Percentiles rank a stretch among this genome's conserved stretches.
Conservation (phyloP, 2,797 vertebrate species). For the Oreortyx pictus region DNA sequence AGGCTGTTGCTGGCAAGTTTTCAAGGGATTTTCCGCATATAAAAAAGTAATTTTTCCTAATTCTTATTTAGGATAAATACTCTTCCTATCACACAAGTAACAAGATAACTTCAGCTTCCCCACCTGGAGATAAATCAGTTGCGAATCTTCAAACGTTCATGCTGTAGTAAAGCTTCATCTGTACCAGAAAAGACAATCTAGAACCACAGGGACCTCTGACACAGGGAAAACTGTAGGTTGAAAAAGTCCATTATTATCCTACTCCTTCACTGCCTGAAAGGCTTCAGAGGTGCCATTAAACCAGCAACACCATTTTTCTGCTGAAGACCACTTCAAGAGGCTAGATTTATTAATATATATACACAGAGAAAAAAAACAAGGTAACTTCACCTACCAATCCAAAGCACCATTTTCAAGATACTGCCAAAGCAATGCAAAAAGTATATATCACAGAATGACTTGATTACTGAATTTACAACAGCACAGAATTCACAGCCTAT, state of each 20-base stretch:
- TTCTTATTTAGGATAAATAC: slow-evolving; percentile 1
- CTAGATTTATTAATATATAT: not conserved
- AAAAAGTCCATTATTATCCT: not conserved
- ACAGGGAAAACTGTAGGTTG: not conserved
- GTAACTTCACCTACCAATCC: not conserved
- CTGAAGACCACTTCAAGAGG: not conserved
- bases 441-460: not conserved
- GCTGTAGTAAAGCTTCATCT: not conserved
- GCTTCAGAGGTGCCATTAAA: not conserved
- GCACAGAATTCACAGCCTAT: not conserved
- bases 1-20: not conserved
- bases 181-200: not conserved
- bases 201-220: not conserved
- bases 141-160: not conserved
- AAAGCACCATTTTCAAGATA: not conserved
- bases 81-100: not conserved
- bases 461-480: not conserved
- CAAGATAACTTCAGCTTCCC: not conserved
- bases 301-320: not conserved
- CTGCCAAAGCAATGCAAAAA: not conserved
- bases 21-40: not conserved
- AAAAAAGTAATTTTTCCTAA: not conserved
- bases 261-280: not conserved
- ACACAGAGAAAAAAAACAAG: not conserved
- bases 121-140: not conserved